Percentiles rank a stretch among this genome's conserved stretches.
Evolutionary conservation across 2,113 vertebrate genomes (phyloP).

Genomic region (Eonycteris spelaea): DNA sequence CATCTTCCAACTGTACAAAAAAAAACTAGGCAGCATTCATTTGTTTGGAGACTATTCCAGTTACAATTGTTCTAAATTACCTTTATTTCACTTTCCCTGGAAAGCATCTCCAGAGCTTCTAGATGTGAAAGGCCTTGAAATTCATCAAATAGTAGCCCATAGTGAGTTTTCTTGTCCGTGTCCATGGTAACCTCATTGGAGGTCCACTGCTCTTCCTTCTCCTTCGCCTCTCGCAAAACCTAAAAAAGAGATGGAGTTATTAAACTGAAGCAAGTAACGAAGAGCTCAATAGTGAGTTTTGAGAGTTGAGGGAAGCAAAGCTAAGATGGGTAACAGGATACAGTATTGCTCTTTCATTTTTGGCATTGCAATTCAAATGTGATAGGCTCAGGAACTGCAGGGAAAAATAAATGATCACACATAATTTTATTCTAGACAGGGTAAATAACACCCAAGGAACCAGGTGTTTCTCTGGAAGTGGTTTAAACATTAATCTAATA

Average conservation of each 20-base stretch:
- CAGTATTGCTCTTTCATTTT: not conserved
- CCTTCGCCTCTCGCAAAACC: conserved; percentile 96
- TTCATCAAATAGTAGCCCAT: conserved; percentile 97
- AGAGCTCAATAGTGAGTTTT: conserved; percentile 20
- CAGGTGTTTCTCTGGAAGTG: not conserved
- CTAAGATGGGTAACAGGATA: not conserved
- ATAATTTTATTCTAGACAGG: not conserved
- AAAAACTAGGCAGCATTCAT: conserved; percentile 38
- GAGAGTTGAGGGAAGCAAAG: not conserved
- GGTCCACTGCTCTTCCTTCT: conserved; percentile 91
- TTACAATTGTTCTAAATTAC: conserved; percentile 77
- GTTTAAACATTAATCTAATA: conserved; percentile 35
- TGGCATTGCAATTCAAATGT: not conserved
- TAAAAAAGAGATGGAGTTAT: conserved; percentile 77
- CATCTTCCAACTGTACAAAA: conserved; percentile 48
- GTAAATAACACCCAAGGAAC: conserved; percentile 24
- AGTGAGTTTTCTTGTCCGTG: conserved; percentile 91
- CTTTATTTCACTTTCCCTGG: conserved; percentile 95
- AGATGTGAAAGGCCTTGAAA: conserved; percentile 97
- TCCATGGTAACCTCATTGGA: conserved; percentile 81
- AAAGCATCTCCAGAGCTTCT: conserved; percentile 97
- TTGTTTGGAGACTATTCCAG: conserved; percentile 58
- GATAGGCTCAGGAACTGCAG: not conserved
- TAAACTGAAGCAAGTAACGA: conserved; percentile 36
- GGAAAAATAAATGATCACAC: not conserved